phyloP scores from a whole-genome alignment of 2,113 vertebrate genomes.

The Oncorhynchus kisutch region DNA sequence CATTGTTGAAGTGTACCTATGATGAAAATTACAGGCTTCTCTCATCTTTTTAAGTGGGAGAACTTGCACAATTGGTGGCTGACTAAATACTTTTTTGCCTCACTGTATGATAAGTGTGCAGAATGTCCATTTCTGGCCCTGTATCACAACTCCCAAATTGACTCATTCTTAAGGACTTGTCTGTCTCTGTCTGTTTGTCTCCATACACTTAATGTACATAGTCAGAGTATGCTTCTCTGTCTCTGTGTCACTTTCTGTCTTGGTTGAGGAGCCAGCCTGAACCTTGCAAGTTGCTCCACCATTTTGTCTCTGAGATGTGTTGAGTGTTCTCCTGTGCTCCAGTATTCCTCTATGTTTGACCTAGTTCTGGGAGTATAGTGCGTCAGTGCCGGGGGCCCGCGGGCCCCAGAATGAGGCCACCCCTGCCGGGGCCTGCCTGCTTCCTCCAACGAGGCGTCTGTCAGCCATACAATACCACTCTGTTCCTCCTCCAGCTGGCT shows the following conservation, averaged over 20 bases:
- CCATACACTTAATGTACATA: background rate
- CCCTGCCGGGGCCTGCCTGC: conserved; percentile 20
- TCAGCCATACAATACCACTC: conserved; percentile 61
- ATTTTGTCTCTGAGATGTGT: background rate
- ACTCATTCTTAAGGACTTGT: background rate
- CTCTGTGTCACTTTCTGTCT: too few species aligned
- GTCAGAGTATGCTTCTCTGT: too few species aligned
- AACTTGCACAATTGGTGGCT: too few species aligned
- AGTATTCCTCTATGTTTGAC: conserved; percentile 57
- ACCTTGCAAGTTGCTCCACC: too few species aligned
- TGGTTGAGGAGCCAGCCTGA: too few species aligned
- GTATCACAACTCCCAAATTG: background rate
- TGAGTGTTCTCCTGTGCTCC: conserved; percentile 26
- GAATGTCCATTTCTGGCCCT: background rate
- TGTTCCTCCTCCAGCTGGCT: conserved; percentile 61
- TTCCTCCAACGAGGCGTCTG: conserved; percentile 50
- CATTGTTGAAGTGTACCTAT: too few species aligned
- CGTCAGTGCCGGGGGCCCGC: conserved; percentile 46
- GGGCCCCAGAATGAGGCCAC: conserved; percentile 62
- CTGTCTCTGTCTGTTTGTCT: background rate
- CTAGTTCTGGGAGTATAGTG: conserved; percentile 59
- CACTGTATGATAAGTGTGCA: background rate
- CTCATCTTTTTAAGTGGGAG: too few species aligned
- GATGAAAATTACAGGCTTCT: too few species aligned
- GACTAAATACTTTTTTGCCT: too few species aligned